These are phyloP conservation scores for Peromyscus polionotus DNA, from an alignment of 2,113 vertebrate species.

Conservation along the genomic window DNA sequence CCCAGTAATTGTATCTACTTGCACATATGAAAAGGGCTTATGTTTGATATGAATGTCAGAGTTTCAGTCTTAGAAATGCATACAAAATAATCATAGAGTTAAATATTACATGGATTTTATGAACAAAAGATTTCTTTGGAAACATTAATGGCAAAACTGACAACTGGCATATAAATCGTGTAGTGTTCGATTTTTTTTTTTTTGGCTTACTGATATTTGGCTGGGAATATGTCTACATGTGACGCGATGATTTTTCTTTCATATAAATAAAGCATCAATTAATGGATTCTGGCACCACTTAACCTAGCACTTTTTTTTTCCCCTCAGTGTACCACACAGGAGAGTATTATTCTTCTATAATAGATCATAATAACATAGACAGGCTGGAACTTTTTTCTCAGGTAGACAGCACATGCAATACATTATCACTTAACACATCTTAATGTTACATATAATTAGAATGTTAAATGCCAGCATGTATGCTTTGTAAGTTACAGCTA, in stretches of 20 bases:
- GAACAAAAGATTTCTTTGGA: not conserved
- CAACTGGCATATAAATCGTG: not conserved
- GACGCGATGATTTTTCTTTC: not conserved
- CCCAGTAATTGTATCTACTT: not conserved
- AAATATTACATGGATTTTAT: not conserved
- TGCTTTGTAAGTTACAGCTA: constrained; percentile 68
- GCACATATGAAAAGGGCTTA: not conserved
- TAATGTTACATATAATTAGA: constrained; percentile 73
- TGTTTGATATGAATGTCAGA: not conserved
- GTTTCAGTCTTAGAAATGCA: not conserved
- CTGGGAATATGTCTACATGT: not conserved
- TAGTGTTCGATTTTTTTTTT: not conserved
- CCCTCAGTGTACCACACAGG: constrained; percentile 12
- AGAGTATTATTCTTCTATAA: not conserved
- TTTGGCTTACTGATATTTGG: not conserved
- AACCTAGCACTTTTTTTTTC: not conserved
- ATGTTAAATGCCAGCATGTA: constrained; percentile 65
- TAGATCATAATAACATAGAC: constrained; percentile 9
- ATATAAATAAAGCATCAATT: not conserved
- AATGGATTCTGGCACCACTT: not conserved
- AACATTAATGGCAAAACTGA: not conserved
- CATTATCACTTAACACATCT: constrained; percentile 61
- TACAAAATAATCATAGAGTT: not conserved
- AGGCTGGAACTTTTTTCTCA: not conserved
- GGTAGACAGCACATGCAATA: constrained; percentile 8